Evolutionary conservation across 1,140 invertebrate genomes (phyloP).

Genomic region (Drosophila trapezifrons): DNA sequence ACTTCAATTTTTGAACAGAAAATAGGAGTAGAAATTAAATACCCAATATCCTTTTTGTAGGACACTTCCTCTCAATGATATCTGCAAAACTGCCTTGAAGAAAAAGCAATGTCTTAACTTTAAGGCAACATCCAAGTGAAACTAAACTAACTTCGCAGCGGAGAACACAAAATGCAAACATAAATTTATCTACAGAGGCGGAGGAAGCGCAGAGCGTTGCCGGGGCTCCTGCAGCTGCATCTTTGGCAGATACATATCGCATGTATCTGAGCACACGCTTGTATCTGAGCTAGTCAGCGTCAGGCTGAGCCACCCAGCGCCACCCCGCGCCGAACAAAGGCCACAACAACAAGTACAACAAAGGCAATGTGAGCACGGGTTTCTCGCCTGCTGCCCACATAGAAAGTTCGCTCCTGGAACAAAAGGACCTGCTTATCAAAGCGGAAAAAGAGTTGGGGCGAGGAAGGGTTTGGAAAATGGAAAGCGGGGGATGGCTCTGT

Average conservation of each 20-base stretch:
- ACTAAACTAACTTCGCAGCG: slow-evolving; percentile 27
- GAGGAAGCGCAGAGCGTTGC: slow-evolving; percentile 7
- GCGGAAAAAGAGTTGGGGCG: slow-evolving; percentile 75
- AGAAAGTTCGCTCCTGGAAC: slow-evolving; percentile 67
- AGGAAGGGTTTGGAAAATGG: not conserved
- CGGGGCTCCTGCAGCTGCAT: slow-evolving; percentile 37
- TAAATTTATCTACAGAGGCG: slow-evolving; percentile 27
- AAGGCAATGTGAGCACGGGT: slow-evolving; percentile 67
- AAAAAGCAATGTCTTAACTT: slow-evolving; percentile 18
- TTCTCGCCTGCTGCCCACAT: slow-evolving; percentile 59
- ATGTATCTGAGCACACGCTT: slow-evolving; percentile 56
- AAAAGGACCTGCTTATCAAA: slow-evolving; percentile 80
- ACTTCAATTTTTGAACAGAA: slow-evolving; percentile 1
- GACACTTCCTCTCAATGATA: not conserved
- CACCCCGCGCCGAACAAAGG: slow-evolving; percentile 54
- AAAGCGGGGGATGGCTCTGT: not conserved
- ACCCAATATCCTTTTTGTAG: not conserved
- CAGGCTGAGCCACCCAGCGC: slow-evolving; percentile 18
- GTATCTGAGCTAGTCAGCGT: slow-evolving; percentile 66
- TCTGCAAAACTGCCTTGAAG: not conserved
- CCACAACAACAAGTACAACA: slow-evolving; percentile 66
- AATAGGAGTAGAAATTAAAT: not conserved
- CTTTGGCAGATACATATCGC: slow-evolving; percentile 66
- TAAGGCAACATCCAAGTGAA: slow-evolving; percentile 27
- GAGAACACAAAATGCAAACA: slow-evolving; percentile 57